Evolutionary conservation across 2,113 vertebrate species (phyloP), one percentile per base, ranked within the genome.

Genomic region (Montifringilla adamsi): DNA sequence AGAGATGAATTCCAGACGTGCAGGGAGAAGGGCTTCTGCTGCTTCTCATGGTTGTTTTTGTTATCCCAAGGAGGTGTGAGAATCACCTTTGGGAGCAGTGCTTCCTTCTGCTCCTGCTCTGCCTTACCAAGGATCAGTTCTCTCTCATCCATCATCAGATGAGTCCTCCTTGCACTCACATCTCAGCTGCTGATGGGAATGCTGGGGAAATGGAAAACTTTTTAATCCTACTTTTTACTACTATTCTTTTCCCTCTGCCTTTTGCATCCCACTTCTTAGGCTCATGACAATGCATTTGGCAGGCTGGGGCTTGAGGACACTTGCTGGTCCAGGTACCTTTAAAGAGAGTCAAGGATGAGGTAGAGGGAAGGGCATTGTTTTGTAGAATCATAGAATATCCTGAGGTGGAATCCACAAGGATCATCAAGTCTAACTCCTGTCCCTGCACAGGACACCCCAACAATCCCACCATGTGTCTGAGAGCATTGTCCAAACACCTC

Each of bases 1-100:
- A 2, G 90, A 94, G 77, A 93, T 81, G 86, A 95, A 96, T 96
- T 93, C 95, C 95, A 97, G 96, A 94, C 33, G 11, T 67, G 66
- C 58, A 43, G 67, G 21, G 66, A 94, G 77, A 81, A 78, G 79
- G 52, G 56, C 53, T 95, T 77, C 93, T 88, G 23, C 77, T 68
- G 76, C 83, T 76, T 64, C 86, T 74, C 70, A 39, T 93, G 70
- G 79, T 64, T 85, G 84, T 70, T 87, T 85, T 92, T 87, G 44
- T 89, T 55, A 78, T 75, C 87, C 90, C 81, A 78, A n/a, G 62
- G 89, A 94, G 78, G 75, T 78, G 56, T 55, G 73, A 94, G 91
- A 63, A 55, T 92, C 2, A 4, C 91, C 87, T 94, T 68, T 69
- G 93, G 95, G 93, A 93, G 72, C 53, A 66, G 50, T 6, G 55